Percentiles rank a stretch among this genome's conserved stretches.
These are phyloP conservation scores for Bostrychus sinensis DNA, from an alignment of 2,113 vertebrate genomes.

Conservation along the genomic window DNA sequence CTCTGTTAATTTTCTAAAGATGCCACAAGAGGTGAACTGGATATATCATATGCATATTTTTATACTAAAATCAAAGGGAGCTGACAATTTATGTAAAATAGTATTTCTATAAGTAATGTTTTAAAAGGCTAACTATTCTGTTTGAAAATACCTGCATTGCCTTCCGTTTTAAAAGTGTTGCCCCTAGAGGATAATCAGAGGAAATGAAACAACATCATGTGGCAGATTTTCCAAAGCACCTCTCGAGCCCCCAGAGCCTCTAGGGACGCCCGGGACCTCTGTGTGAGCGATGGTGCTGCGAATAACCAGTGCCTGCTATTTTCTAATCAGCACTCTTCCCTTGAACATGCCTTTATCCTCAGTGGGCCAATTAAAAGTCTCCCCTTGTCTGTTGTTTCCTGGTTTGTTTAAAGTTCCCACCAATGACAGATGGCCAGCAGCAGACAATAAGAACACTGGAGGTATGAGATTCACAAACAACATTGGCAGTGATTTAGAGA, in stretches of 20 bases:
- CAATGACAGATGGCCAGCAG: constrained; percentile 68
- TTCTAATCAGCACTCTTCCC: constrained; percentile 43
- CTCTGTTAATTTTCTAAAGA: too few species aligned
- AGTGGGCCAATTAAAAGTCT: constrained; percentile 68
- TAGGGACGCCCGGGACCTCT: constrained; percentile 30
- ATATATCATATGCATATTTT: too few species aligned
- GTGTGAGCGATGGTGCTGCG: constrained; percentile 21
- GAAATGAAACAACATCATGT: constrained; percentile 41
- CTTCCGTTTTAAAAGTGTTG: not conserved
- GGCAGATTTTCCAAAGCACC: constrained; percentile 34
- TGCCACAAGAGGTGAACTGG: too few species aligned
- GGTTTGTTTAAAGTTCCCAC: constrained; percentile 60
- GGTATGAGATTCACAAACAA: not conserved
- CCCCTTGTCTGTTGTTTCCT: constrained; percentile 52
- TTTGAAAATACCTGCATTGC: not conserved
- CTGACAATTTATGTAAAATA: too few species aligned
- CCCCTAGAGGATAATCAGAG: constrained; percentile 12
- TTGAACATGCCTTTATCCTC: constrained; percentile 60
- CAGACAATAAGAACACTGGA: constrained; percentile 22
- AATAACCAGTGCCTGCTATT: constrained; percentile 60
- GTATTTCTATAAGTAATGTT: too few species aligned
- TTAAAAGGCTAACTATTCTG: too few species aligned
- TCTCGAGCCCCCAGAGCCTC: constrained; percentile 13
- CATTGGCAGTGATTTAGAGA: constrained; percentile 8
- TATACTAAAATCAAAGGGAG: too few species aligned